phyloP scores from a whole-genome alignment of 2,797 vertebrate species.

The Acanthurus leucopareius region DNA sequence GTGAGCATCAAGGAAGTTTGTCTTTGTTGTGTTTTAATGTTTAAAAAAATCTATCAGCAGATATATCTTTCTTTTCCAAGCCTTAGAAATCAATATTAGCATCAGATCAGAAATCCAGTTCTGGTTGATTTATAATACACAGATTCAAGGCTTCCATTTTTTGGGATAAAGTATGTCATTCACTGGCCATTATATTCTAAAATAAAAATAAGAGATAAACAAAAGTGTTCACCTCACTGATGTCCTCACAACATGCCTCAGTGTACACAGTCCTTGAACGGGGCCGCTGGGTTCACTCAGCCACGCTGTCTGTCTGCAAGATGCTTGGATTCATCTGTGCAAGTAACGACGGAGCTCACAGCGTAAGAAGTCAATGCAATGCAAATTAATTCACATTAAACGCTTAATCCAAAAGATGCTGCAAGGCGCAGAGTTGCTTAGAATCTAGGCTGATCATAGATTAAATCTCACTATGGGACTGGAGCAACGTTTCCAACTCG shows the following conservation, averaged over 20 bases:
- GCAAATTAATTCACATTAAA: slow-evolving; percentile 7
- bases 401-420: slow-evolving; percentile 16
- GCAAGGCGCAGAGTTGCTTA: not conserved
- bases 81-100: not conserved
- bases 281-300: not conserved
- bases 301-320: slow-evolving; percentile 7
- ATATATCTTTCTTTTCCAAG: not conserved
- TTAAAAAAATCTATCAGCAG: not conserved
- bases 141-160: not conserved
- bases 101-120: not conserved
- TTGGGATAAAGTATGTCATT: too few species aligned
- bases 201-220: not conserved
- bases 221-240: not conserved
- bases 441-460: slow-evolving; percentile 3
- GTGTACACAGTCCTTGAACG: not conserved
- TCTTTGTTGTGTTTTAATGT: not conserved
- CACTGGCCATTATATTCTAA: not conserved
- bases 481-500: not conserved
- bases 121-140: not conserved
- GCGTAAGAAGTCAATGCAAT: not conserved
- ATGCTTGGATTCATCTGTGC: slow-evolving; percentile 5
- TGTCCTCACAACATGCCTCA: slow-evolving; percentile 3
- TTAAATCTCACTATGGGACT: slow-evolving; percentile 7
- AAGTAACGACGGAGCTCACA: not conserved
- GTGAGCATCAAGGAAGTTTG: not conserved